Conservation (phyloP, 2,888 invertebrate species). For the Amblyteles armatorius region DNA sequence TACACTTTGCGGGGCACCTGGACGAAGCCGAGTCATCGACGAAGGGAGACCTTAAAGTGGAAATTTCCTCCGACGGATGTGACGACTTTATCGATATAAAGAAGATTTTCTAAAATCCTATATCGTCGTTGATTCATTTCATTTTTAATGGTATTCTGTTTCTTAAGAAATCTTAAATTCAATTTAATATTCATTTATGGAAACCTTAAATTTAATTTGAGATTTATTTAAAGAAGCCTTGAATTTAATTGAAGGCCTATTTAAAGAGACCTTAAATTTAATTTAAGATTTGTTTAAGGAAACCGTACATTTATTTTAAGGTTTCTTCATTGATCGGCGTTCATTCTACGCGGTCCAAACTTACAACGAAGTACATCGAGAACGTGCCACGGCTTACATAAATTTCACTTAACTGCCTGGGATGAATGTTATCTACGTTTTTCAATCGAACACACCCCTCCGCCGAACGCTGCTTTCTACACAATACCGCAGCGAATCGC, state of each 20-base stretch:
- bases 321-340: neutral
- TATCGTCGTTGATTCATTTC: neutral
- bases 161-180: neutral
- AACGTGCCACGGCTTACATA: slow-evolving; percentile 43
- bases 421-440: slow-evolving; percentile 61
- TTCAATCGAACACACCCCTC: slow-evolving; percentile 51
- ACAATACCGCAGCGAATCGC: slow-evolving; percentile 50
- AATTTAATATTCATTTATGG: no score
- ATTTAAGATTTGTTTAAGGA: no score
- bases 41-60: neutral
- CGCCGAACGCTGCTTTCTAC: slow-evolving; percentile 24
- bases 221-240: no score
- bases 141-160: neutral
- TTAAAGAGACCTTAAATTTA: no score
- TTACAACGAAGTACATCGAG: slow-evolving; percentile 8
- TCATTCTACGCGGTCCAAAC: neutral
- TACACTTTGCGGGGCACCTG: neutral
- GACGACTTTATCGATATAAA: neutral
- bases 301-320: neutral
- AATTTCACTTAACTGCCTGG: slow-evolving; percentile 44
- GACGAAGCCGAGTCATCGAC: neutral
- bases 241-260: no score
- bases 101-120: neutral
- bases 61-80: neutral
- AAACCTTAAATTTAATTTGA: no score